Base-by-base conservation (phyloP, 2,888 invertebrate genomes). In the Amaurobius ferox region DNA sequence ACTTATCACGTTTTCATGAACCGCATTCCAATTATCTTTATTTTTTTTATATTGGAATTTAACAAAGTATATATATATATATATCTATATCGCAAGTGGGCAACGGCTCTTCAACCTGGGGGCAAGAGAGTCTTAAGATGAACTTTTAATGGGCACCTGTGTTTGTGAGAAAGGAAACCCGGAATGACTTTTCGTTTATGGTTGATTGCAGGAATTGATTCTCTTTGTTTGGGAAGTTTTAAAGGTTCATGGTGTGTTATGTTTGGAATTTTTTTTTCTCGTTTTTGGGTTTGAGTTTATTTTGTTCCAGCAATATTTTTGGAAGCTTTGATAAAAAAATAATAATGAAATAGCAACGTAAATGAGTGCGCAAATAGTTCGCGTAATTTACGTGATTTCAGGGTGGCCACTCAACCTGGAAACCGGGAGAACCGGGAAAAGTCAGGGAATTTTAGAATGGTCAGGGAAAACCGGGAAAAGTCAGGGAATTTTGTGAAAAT, bases 131-230 rank as follows among this genome's bases (percentile, higher is more conserved):
- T 7, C 23, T 5, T 11, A 19, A 23, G 55, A 55, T 55, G 55
- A 55, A 55, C 55, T 23, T 55, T 23, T 55, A 55, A 55, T 23
- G 55, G 23, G 23, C 55, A 11, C 23, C 19, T 7, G 9, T 7
- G 23, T 55, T 19, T 23, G 55, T 55, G 55, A 16, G 55, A 55
- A 16, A 23, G 23, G 5, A 23, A 55, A 55, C 55, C 55, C 55
- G 55, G 55, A 55, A 55, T 55, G 55, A 55, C 6, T 55, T 55
- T 55, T 55, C 11, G 19, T 55, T 16, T 23, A 55, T 23, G 55
- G 55, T 55, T 55, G 55, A 55, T 55, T 55, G 55, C 19, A 55
- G 16, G 55, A 23, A 55, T 55, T 55, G 55, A 55, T 55, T 11
- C 11, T 23, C 55, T 23, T 3, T 23, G 23, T 23, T 44, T 44